These are phyloP conservation scores for Plectus sambesii DNA, from an alignment of 1,140 invertebrate species.

Conservation along the genomic window DNA sequence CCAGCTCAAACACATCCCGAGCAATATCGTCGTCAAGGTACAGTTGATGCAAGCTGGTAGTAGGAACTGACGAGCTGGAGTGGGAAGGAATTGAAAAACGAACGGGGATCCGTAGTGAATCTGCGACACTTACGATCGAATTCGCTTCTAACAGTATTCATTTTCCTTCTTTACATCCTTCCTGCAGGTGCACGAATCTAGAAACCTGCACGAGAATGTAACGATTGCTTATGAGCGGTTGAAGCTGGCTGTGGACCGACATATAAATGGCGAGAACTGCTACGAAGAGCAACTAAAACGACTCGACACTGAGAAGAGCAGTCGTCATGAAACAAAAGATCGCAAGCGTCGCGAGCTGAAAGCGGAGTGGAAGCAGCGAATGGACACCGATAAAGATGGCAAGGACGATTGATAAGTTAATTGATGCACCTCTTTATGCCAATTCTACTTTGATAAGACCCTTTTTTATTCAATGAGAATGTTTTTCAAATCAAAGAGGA, in stretches of 20 bases:
- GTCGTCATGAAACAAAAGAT: too few relatives aligned
- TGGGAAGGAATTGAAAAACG: too few relatives aligned
- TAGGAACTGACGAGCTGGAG: too few relatives aligned
- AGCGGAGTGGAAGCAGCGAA: constrained; percentile 12
- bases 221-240: constrained; percentile 35
- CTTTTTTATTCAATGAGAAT: too few relatives aligned
- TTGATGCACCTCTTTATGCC: too few relatives aligned
- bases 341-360: constrained; percentile 22
- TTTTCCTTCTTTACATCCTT: constrained; percentile 7
- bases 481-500: too few relatives aligned
- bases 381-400: too few relatives aligned
- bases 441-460: too few relatives aligned
- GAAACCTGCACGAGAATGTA: constrained; percentile 31
- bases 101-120: too few relatives aligned
- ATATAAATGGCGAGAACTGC: constrained; percentile 39
- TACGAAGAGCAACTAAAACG: constrained; percentile 37
- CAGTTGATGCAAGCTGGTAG: not conserved
- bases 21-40: constrained; percentile 32
- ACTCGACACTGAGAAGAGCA: too few relatives aligned
- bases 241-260: constrained; percentile 34
- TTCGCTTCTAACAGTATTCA: constrained; percentile 8
- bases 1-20: constrained; percentile 33
- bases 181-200: constrained; percentile 37
- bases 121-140: not conserved
- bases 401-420: too few relatives aligned